phyloP scores from a whole-genome alignment of 92 coral and sea anemone species.

The Zoanthus solanderi region DNA sequence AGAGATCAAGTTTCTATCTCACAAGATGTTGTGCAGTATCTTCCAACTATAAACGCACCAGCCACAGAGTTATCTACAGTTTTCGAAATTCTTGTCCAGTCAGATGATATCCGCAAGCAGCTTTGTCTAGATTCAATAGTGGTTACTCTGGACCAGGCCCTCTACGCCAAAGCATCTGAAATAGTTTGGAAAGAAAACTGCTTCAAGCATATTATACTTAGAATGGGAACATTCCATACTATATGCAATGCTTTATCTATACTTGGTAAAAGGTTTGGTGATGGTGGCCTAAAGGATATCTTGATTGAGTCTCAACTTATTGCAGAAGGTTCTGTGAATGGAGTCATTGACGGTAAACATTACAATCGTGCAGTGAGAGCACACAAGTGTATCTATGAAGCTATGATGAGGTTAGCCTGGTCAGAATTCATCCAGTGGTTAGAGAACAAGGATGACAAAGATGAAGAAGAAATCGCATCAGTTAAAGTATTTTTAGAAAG shows the following conservation, averaged over 20 bases:
- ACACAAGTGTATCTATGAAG: slow-evolving; percentile 50
- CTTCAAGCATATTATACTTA: slow-evolving; percentile 35
- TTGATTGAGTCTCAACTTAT: slow-evolving; percentile 49
- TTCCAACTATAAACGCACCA: slow-evolving; percentile 65
- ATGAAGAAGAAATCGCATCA: background rate
- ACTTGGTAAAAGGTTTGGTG: slow-evolving; percentile 57
- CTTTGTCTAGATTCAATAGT: slow-evolving; percentile 34
- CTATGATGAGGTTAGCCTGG: slow-evolving; percentile 16
- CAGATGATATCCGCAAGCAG: slow-evolving; percentile 54
- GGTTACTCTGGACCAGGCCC: slow-evolving; percentile 65
- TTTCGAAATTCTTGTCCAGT: slow-evolving; percentile 52
- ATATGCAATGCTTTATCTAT: slow-evolving; percentile 42
- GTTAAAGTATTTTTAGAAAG: slow-evolving; percentile 16
- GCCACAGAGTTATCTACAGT: slow-evolving; percentile 59
- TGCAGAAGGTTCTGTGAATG: slow-evolving; percentile 54
- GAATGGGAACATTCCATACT: slow-evolving; percentile 62
- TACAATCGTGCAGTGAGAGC: background rate
- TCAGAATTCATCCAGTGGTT: slow-evolving; percentile 48
- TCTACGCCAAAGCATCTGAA: slow-evolving; percentile 58
- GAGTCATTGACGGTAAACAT: slow-evolving; percentile 53
- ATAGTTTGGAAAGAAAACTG: slow-evolving; percentile 48
- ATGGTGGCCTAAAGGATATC: slow-evolving; percentile 54
- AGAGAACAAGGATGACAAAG: slow-evolving; percentile 35
- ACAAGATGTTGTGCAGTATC: slow-evolving; percentile 58
- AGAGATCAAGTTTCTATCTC: slow-evolving; percentile 27